Evolutionary conservation across 2,797 vertebrate genomes (phyloP).

Genomic region (Amblyraja radiata): DNA sequence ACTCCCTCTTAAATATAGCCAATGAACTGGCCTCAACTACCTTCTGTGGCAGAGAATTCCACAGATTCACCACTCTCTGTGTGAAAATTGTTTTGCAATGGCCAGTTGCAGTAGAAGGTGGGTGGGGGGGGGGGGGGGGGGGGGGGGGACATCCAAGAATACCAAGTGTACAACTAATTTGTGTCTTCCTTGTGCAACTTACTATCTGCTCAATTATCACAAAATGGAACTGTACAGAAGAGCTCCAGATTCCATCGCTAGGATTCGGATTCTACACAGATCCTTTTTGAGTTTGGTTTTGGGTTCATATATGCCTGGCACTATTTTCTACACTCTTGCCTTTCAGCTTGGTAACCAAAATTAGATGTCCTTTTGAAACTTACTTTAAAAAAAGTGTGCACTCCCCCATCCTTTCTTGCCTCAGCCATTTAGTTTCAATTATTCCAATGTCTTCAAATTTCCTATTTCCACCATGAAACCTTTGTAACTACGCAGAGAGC

Average conservation of each 20-base stretch:
- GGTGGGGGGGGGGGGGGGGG: no score
- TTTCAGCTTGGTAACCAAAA: not conserved
- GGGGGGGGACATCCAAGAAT: not conserved
- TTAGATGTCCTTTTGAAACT: not conserved
- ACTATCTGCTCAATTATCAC: no score
- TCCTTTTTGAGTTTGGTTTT: not conserved
- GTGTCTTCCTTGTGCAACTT: not conserved
- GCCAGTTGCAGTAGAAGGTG: no score
- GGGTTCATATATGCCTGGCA: not conserved
- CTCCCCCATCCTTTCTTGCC: not conserved
- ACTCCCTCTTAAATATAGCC: no score
- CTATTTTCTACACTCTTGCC: not conserved
- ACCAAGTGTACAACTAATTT: not conserved
- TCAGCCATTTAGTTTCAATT: not conserved
- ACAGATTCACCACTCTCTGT: no score
- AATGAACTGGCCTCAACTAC: no score
- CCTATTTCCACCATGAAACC: not conserved
- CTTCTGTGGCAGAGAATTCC: no score
- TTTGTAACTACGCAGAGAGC: not conserved
- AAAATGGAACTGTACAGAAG: not conserved
- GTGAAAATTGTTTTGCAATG: no score
- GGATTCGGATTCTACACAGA: not conserved
- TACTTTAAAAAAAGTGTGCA: not conserved
- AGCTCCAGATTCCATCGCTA: not conserved
- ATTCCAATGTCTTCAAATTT: not conserved